Percentiles rank a stretch among this genome's conserved stretches.
phyloP scores from a whole-genome alignment of 2,113 vertebrate species.

The Chaetodon auriga region DNA sequence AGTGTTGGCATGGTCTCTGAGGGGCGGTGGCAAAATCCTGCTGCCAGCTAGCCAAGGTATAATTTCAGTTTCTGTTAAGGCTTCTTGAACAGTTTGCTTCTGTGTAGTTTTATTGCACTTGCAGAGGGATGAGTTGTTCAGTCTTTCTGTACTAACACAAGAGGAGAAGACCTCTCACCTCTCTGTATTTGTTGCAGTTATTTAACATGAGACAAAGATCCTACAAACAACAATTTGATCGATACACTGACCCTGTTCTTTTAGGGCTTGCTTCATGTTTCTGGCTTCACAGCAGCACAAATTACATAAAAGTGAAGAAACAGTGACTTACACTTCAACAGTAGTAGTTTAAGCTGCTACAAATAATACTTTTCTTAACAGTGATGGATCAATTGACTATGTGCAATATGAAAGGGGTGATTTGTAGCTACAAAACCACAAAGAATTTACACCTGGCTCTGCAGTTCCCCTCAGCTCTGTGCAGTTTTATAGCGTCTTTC shows the following conservation, averaged over 20 bases:
- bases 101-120: background rate
- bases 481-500: constrained; percentile 10
- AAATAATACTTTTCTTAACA: background rate
- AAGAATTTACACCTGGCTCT: background rate
- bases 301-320: background rate
- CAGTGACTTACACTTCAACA: background rate
- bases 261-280: background rate
- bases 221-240: background rate
- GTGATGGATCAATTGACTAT: background rate
- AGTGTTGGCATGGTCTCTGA: constrained; percentile 8
- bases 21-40: constrained; percentile 14
- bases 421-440: background rate
- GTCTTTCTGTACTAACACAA: background rate
- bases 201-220: background rate
- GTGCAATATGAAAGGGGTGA: background rate
- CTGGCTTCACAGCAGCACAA: background rate
- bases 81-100: background rate
- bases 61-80: constrained; percentile 7
- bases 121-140: background rate
- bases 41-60: constrained; percentile 6
- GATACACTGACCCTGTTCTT: background rate
- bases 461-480: background rate
- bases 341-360: background rate
- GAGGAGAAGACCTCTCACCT: background rate
- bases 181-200: constrained; percentile 1